A percentile compares a stretch with the other conserved stretches of the same genome.
These are phyloP conservation scores for Sisyra terminalis DNA, from an alignment of 2,888 invertebrate species.

Conservation along the genomic window DNA sequence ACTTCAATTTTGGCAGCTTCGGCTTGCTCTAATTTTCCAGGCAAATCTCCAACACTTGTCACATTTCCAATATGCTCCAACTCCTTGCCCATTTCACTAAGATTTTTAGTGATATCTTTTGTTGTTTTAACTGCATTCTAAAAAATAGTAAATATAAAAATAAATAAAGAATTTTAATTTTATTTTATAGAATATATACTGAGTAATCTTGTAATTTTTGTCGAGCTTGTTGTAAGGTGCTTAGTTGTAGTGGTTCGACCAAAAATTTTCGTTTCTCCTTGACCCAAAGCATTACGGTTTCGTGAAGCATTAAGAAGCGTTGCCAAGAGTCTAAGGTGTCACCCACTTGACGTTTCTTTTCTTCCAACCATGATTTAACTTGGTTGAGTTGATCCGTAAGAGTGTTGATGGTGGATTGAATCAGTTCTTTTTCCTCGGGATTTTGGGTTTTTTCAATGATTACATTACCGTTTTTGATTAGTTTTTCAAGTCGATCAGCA, in stretches of 20 bases:
- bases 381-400: constrained; percentile 65
- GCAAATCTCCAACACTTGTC: constrained; percentile 71
- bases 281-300: constrained; percentile 69
- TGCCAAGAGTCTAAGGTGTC: constrained; percentile 82
- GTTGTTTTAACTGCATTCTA: constrained; percentile 77
- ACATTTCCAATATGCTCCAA: constrained; percentile 69
- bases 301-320: constrained; percentile 66
- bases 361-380: constrained; percentile 62
- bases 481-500: constrained; percentile 58
- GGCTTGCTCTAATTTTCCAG: constrained; percentile 68
- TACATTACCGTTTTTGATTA: constrained; percentile 59
- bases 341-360: constrained; percentile 66
- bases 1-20: constrained; percentile 76
- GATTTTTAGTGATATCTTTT: constrained; percentile 71
- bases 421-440: constrained; percentile 55
- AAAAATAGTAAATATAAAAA: constrained; percentile 19
- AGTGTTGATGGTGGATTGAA: constrained; percentile 57
- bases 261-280: constrained; percentile 68
- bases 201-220: constrained; percentile 77
- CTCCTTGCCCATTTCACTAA: constrained; percentile 85
- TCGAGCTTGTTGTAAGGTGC: constrained; percentile 63
- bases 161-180: not conserved
- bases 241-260: constrained; percentile 58
- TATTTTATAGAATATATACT: constrained; percentile 35
- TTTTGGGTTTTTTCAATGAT: constrained; percentile 68